phyloP scores from a whole-genome alignment of 1,140 invertebrate genomes.

The Atta colombica region DNA sequence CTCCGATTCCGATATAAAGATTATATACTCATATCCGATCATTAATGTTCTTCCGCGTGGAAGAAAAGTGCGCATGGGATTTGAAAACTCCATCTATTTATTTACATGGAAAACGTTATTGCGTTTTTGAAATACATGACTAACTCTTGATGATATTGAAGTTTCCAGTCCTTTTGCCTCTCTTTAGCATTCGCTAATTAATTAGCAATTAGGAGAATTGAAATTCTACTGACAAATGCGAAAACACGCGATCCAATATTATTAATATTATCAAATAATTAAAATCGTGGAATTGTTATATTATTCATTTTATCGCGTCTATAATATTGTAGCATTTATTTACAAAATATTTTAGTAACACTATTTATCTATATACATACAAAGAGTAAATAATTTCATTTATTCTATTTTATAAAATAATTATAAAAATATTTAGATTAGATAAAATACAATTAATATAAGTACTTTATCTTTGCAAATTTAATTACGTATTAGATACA shows the following conservation, averaged over 20 bases:
- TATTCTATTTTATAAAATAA: not conserved
- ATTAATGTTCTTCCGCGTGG: conserved; percentile 11
- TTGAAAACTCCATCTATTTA: conserved; percentile 18
- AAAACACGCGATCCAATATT: not conserved
- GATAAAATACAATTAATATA: not conserved
- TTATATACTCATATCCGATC: conserved; percentile 39
- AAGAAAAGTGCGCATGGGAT: conserved; percentile 1
- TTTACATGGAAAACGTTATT: conserved; percentile 26
- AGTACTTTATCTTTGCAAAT: conserved; percentile 4
- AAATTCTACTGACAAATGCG: conserved; percentile 14
- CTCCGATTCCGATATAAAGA: conserved; percentile 42
- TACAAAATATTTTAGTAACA: conserved; percentile 1
- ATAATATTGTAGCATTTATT: not conserved
- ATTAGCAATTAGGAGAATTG: conserved; percentile 52
- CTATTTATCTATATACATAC: not conserved
- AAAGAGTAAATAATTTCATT: not conserved
- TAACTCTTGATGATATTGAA: conserved; percentile 13
- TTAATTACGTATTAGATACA: not conserved
- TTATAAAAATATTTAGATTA: not conserved
- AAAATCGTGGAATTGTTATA: conserved; percentile 10
- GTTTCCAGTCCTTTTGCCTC: conserved; percentile 14
- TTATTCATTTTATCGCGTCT: not conserved
- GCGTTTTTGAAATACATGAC: conserved; percentile 31
- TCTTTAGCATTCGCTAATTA: conserved; percentile 45
- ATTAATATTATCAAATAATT: conserved; percentile 13